phyloP scores from a whole-genome alignment of 2,797 vertebrate genomes.

The Danio aesculapii region DNA sequence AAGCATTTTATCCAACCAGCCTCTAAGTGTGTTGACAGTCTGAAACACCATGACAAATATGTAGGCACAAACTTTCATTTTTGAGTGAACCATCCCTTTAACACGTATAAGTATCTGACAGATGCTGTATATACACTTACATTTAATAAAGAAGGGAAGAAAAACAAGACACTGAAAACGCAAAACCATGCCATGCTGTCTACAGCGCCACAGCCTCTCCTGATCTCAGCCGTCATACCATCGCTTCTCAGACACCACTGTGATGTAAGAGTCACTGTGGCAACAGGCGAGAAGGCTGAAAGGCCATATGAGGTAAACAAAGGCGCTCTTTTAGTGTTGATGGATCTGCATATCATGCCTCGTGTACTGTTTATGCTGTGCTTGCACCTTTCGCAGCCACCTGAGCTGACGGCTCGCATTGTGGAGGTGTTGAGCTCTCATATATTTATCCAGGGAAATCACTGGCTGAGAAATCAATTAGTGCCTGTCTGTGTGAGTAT shows the following conservation, averaged over 20 bases:
- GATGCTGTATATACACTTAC: neutral
- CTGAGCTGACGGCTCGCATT: conserved; percentile 59
- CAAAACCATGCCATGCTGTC: neutral
- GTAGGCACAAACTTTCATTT: neutral
- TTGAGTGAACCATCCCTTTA: neutral
- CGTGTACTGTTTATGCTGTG: conserved; percentile 58
- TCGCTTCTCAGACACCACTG: neutral
- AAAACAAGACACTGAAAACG: neutral
- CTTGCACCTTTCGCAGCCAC: conserved; percentile 49
- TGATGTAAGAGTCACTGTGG: conserved; percentile 27
- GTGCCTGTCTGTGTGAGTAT: conserved; percentile 43
- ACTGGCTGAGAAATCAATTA: conserved; percentile 68
- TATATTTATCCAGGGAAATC: conserved; percentile 73
- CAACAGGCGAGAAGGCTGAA: conserved; percentile 12
- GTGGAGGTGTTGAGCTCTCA: conserved; percentile 66
- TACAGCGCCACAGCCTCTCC: conserved; percentile 1
- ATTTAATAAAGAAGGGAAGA: neutral
- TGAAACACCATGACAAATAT: too few species aligned
- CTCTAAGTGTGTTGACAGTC: too few species aligned
- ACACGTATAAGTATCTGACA: neutral
- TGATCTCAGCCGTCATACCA: neutral
- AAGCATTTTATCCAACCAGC: too few species aligned
- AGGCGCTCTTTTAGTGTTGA: conserved; percentile 3
- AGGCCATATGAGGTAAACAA: conserved; percentile 48
- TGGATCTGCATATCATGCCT: conserved; percentile 62